phyloP scores from a whole-genome alignment of 2,888 invertebrate genomes.

The Catocala sponsa region DNA sequence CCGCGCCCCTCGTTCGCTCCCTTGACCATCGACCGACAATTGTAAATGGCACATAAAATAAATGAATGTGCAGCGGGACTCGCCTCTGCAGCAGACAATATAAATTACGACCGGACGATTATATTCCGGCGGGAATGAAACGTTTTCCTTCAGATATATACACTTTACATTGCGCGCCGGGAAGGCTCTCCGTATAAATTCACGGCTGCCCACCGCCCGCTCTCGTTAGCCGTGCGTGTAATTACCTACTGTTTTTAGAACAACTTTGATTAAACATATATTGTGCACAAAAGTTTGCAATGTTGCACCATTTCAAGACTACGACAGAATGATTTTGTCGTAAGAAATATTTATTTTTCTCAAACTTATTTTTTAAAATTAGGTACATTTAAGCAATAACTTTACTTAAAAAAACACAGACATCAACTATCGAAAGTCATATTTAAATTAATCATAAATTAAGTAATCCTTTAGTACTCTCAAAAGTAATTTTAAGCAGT shows the following conservation, averaged over 20 bases:
- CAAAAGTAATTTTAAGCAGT: too few species aligned
- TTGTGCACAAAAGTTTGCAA: constrained; percentile 17
- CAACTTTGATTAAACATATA: constrained; percentile 68
- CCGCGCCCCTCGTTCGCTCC: constrained; percentile 74
- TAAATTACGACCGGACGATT: constrained; percentile 89
- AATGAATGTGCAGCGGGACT: constrained; percentile 89
- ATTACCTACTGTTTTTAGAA: constrained; percentile 74
- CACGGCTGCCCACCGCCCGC: constrained; percentile 62
- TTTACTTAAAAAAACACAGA: neutral
- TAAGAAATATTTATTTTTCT: too few species aligned
- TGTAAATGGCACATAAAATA: constrained; percentile 89
- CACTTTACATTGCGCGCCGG: constrained; percentile 72
- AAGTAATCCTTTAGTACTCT: too few species aligned
- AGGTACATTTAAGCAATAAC: neutral
- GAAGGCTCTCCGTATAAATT: constrained; percentile 63
- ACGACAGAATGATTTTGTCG: neutral
- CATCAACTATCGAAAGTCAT: too few species aligned
- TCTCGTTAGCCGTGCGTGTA: constrained; percentile 78
- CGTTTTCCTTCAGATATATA: constrained; percentile 85
- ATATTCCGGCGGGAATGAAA: constrained; percentile 88
- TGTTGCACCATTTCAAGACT: neutral
- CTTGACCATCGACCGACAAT: constrained; percentile 89
- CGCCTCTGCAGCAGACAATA: constrained; percentile 89
- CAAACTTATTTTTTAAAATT: neutral
- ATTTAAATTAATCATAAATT: too few species aligned